Percentiles rank a stretch among this genome's conserved stretches.
phyloP scores from a whole-genome alignment of 1,140 invertebrate species.

The Battus philenor region DNA sequence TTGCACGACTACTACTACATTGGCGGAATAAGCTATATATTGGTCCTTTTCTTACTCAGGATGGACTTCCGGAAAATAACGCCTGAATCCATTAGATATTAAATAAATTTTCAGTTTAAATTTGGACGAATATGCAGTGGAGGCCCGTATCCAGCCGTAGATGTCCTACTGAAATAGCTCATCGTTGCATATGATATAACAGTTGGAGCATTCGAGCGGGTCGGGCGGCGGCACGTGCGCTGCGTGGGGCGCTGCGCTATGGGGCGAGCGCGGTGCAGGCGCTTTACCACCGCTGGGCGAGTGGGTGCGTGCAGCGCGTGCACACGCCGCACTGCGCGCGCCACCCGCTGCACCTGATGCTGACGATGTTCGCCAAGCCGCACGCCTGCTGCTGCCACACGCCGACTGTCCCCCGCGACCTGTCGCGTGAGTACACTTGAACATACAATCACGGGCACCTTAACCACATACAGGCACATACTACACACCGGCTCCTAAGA shows the following conservation, averaged over 20 bases:
- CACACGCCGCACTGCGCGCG: slow-evolving; percentile 89
- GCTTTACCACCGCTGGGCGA: slow-evolving; percentile 91
- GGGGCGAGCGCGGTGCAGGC: slow-evolving; percentile 88
- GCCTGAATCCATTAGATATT: too few species aligned
- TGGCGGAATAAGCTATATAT: too few species aligned
- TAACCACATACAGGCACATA: too few species aligned
- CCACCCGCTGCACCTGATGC: slow-evolving; percentile 84
- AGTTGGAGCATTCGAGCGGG: slow-evolving; percentile 78
- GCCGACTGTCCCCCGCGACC: slow-evolving; percentile 91
- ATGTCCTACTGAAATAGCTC: too few species aligned
- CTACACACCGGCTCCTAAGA: too few species aligned
- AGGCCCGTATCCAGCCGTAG: too few species aligned
- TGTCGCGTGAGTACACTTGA: slow-evolving; percentile 71
- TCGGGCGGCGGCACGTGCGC: slow-evolving; percentile 70
- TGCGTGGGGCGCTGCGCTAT: slow-evolving; percentile 82
- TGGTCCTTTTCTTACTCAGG: too few species aligned
- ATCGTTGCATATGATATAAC: too few species aligned
- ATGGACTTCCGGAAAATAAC: too few species aligned
- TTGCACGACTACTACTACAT: too few species aligned
- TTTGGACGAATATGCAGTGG: too few species aligned
- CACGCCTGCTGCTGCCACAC: slow-evolving; percentile 88
- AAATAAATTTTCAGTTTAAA: too few species aligned
- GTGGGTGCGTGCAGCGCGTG: slow-evolving; percentile 89
- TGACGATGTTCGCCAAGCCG: slow-evolving; percentile 92
- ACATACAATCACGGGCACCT: neutral